Conservation (phyloP, 2,797 vertebrate species). For the Esox lucius region DNA sequence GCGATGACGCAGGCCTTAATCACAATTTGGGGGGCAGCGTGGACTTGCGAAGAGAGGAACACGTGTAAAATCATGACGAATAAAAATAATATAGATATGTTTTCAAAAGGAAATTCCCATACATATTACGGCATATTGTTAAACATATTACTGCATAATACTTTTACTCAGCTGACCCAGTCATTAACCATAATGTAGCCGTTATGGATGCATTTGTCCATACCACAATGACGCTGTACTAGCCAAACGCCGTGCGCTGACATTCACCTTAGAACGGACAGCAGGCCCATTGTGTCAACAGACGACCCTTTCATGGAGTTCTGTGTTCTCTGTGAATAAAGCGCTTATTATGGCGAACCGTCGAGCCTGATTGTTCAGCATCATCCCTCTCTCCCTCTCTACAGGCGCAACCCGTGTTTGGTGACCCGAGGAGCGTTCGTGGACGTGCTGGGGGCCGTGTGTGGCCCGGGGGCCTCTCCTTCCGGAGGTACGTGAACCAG, state of each 20-base stretch:
- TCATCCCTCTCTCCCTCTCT: conserved; percentile 29
- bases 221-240: not conserved
- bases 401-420: conserved; percentile 84
- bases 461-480: conserved; percentile 53
- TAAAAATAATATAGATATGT: too few relatives aligned
- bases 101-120: too few relatives aligned
- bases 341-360: not conserved
- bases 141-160: too few relatives aligned
- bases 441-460: conserved; percentile 82
- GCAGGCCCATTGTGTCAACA: not conserved
- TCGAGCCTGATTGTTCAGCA: not conserved
- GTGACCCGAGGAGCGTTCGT: conserved; percentile 89
- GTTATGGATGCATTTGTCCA: not conserved
- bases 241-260: not conserved
- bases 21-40: too few relatives aligned
- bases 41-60: too few relatives aligned
- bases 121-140: too few relatives aligned
- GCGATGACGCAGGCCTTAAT: too few relatives aligned
- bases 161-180: not conserved
- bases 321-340: not conserved
- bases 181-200: not conserved
- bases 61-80: too few relatives aligned
- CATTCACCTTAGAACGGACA: not conserved
- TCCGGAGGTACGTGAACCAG: conserved; percentile 60
- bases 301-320: not conserved